Base-by-base conservation (phyloP, 2,888 invertebrate species). In the Cheilosia impressa region DNA sequence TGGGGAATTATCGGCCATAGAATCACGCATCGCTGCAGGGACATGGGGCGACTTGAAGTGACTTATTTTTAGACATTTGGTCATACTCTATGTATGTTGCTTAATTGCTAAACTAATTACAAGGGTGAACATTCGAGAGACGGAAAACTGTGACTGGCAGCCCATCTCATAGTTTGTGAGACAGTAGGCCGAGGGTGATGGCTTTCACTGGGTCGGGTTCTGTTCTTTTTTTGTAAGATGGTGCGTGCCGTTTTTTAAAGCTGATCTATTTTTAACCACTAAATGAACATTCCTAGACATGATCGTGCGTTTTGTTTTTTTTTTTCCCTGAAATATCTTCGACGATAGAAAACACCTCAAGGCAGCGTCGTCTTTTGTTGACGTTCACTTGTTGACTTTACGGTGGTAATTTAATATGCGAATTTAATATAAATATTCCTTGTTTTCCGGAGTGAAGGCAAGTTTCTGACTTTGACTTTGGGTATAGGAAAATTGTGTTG, bases 91-190 rank as follows among this genome's bases (percentile, higher is more conserved):
- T 78, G 71, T 53, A 79, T 79, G 72, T 73, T 73, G 66, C 72
- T 73, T 80, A 72, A 80, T 73, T 80, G 66, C 73, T 66, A 62
- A 80, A 80, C 72, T 73, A 66, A 80, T 80, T 80, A 80, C 66
- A 80, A 80, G 72, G 79, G 79, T 80, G 72, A 80, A 62, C n/a
- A 53, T 38, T 38, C 38, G 38, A 38, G 13, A 38, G 38, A 38
- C 38, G 38, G 13, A 38, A 38, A 38, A 38, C 19, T 47, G 41
- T 17, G 45, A n/a, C 6, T 45, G 68, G 38, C 52, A 52, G 43
- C 43, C 13, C 19, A 19, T 57, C 52, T 45, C 52, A 52, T 43
- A 31, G 76, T 52, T 55, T 53, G 4, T 24, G 17, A 50, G 71
- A 63, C 72, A 71, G 63, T 79, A 66, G 71, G 72, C 78, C 78